Conservation (phyloP, 2,888 invertebrate genomes). For the Achlya flavicornis region DNA sequence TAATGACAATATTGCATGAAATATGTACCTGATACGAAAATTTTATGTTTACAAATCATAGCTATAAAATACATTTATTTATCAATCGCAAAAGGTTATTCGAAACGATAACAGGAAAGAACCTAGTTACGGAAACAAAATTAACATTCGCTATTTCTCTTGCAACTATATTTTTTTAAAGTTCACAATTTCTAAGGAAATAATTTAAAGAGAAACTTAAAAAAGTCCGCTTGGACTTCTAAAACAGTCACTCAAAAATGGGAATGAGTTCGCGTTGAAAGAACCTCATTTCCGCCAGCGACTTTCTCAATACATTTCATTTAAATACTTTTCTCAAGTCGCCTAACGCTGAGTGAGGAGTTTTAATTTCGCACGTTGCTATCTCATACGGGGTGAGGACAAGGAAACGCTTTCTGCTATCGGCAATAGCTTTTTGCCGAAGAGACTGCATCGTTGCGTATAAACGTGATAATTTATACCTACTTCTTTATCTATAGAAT, state of each 20-base stretch:
- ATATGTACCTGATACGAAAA: too few relatives aligned
- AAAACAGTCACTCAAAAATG: constrained; percentile 71
- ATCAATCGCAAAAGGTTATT: neutral
- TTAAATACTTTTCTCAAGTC: constrained; percentile 73
- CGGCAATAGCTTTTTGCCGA: constrained; percentile 18
- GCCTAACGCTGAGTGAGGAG: constrained; percentile 61
- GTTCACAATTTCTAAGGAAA: constrained; percentile 11
- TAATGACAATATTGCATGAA: too few relatives aligned
- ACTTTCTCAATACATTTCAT: constrained; percentile 82
- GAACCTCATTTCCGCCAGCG: constrained; percentile 79
- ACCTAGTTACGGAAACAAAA: neutral
- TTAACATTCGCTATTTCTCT: constrained; percentile 4
- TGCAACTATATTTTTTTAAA: neutral
- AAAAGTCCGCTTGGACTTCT: constrained; percentile 59
- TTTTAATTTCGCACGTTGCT: constrained; percentile 74
- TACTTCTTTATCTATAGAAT: neutral
- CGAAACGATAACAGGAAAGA: neutral
- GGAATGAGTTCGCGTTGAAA: constrained; percentile 69
- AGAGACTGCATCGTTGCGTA: too few relatives aligned
- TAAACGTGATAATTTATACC: neutral
- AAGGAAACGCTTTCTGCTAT: constrained; percentile 63
- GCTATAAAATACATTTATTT: neutral
- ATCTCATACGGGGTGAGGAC: constrained; percentile 63
- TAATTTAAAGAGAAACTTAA: constrained; percentile 46
- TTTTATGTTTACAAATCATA: neutral